Evolutionary conservation across 1,140 invertebrate genomes (phyloP), one percentile per base, ranked within the genome.

Genomic region (Cydia amplana): DNA sequence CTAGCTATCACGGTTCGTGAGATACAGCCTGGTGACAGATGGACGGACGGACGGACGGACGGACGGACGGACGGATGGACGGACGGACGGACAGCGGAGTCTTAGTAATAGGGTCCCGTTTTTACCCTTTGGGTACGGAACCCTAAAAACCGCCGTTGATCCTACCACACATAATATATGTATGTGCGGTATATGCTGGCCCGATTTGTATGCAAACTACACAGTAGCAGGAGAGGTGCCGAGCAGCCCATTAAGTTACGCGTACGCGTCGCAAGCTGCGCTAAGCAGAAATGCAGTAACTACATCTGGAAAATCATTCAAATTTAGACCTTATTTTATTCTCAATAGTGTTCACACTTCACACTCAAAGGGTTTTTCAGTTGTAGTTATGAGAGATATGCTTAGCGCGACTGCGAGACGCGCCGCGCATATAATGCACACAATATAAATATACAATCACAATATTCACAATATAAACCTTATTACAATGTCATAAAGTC

Each of bases 121-220:
- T n/a, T n/a, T n/a, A n/a, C n/a, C n/a, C n/a, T n/a, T n/a, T n/a
- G n/a, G n/a, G n/a, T 25, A 25, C 25, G 25, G 25, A 25, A 25
- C 25, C 25, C 25, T 32, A 51, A 60, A 60, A 60, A 23, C 51
- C 18, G 51, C 23, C 51, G 51, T 60, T 60, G 51, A 20, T 60
- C 51, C 51, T 60, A 9, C 18, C 14, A 1, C n/a, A 10, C n/a
- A 20, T 6, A n/a, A 55, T 60, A 70, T 75, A 79, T 75, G 74
- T 73, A 74, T 82, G 40, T 49, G 75, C 80, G 79, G 79, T 75
- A 63, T 73, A 75, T 55, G 64, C 55, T 23, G 20, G 36, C 9
- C 43, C 9, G 73, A 87, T 91, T 91, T 89, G 90, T 91, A 91
- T 91, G 85, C 89, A 87, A 85, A 85, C 79, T 85, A 81, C 82